Percentiles rank a stretch among this genome's conserved stretches.
Conservation (phyloP, 2,888 invertebrate species). For the Tipula vernalis region DNA sequence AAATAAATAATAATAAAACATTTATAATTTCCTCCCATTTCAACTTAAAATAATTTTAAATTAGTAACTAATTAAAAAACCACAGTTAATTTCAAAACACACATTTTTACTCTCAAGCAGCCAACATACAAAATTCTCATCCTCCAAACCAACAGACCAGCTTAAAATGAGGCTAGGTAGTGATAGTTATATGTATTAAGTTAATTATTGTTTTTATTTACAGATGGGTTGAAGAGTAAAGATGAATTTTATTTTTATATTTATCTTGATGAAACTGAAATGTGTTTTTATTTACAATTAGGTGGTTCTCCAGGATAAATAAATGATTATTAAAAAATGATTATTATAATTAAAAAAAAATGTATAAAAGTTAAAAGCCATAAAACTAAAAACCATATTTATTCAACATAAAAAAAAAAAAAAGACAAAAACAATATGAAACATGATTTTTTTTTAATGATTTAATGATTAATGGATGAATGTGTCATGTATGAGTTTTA, state of each 20-base stretch:
- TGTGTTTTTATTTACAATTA: conserved; percentile 8
- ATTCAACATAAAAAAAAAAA: neutral
- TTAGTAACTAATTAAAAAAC: neutral
- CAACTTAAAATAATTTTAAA: neutral
- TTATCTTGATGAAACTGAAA: conserved; percentile 6
- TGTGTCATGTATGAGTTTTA: neutral
- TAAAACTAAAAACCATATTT: neutral
- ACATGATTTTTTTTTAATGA: neutral
- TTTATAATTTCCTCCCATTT: neutral
- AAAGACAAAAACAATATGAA: neutral
- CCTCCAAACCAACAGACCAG: neutral
- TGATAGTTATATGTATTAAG: neutral
- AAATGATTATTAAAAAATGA: too few relatives aligned
- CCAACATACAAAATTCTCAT: neutral
- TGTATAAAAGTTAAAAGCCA: neutral
- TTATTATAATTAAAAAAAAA: neutral
- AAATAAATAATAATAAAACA: neutral
- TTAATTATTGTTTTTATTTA: neutral
- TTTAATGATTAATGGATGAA: neutral
- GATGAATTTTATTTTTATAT: neutral
- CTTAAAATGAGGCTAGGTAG: neutral
- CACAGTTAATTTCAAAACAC: neutral
- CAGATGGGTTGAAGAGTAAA: neutral
- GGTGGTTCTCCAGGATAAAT: neutral
- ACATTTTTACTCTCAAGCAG: neutral